These are phyloP conservation scores for Escarpia spicata DNA, from an alignment of 2,888 invertebrate species.

Conservation along the genomic window DNA sequence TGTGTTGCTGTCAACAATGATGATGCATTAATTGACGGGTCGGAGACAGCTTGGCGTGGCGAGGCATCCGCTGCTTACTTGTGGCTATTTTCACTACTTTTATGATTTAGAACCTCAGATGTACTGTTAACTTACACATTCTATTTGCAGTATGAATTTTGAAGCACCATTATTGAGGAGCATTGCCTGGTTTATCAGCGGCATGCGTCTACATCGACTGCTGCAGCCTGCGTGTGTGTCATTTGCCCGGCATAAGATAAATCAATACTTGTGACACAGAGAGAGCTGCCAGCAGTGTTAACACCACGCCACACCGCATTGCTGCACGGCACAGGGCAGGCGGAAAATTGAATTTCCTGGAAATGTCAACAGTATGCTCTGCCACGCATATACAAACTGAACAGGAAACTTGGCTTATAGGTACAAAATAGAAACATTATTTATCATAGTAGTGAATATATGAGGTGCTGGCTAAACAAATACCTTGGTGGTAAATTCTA, in stretches of 20 bases:
- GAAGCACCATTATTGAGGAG: background rate
- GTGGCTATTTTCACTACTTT: background rate
- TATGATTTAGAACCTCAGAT: background rate
- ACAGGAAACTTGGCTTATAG: background rate
- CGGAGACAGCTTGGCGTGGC: background rate
- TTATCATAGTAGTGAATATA: no score
- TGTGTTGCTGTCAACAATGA: background rate
- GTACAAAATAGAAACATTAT: background rate
- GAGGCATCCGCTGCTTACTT: background rate
- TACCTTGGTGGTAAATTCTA: no score
- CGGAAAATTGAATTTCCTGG: conserved; percentile 1
- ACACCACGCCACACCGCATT: background rate
- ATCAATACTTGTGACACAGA: background rate
- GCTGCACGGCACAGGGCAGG: background rate
- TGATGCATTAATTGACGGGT: background rate
- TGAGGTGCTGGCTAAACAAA: no score
- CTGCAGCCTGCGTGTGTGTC: background rate
- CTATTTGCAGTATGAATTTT: background rate
- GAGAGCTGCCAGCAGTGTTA: background rate
- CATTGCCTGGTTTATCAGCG: background rate
- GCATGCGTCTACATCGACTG: background rate
- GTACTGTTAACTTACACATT: background rate
- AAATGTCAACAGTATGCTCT: background rate
- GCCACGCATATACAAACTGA: background rate
- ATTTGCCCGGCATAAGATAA: background rate